phyloP scores from a whole-genome alignment of 2,113 vertebrate genomes.

The Himantopus leucocephalus region DNA sequence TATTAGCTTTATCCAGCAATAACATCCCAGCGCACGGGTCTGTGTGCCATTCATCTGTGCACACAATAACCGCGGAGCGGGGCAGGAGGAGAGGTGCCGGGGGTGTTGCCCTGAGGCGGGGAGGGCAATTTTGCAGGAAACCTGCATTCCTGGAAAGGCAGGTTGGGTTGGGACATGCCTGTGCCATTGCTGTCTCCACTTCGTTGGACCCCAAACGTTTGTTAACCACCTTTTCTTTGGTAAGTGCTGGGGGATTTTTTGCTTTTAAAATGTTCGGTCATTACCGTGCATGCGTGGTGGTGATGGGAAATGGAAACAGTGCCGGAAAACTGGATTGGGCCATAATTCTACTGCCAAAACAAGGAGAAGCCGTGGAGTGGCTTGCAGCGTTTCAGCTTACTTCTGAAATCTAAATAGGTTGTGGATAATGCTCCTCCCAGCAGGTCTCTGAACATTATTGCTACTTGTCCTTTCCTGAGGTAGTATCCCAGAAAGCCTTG shows the following conservation, averaged over 20 bases:
- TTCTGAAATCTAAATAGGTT: neutral
- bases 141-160: slow-evolving; percentile 32
- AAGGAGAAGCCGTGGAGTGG: accelerated
- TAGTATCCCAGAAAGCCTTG: neutral
- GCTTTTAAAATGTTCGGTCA: neutral
- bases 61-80: neutral
- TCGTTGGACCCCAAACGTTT: neutral
- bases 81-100: slow-evolving; percentile 2
- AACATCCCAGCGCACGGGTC: neutral
- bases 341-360: neutral
- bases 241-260: neutral
- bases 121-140: slow-evolving; percentile 25
- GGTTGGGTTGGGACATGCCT: slow-evolving; percentile 36
- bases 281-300: accelerated
- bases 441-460: neutral
- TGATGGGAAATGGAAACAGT: neutral
- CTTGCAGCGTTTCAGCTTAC: neutral
- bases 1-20: slow-evolving; percentile 61
- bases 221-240: neutral
- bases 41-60: slow-evolving; percentile 8
- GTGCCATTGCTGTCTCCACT: neutral
- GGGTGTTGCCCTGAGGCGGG: slow-evolving; percentile 19
- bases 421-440: neutral
- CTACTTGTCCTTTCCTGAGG: neutral
- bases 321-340: neutral